These are phyloP conservation scores for Acronicta leporina DNA, from an alignment of 2,888 invertebrate species.

Conservation along the genomic window DNA sequence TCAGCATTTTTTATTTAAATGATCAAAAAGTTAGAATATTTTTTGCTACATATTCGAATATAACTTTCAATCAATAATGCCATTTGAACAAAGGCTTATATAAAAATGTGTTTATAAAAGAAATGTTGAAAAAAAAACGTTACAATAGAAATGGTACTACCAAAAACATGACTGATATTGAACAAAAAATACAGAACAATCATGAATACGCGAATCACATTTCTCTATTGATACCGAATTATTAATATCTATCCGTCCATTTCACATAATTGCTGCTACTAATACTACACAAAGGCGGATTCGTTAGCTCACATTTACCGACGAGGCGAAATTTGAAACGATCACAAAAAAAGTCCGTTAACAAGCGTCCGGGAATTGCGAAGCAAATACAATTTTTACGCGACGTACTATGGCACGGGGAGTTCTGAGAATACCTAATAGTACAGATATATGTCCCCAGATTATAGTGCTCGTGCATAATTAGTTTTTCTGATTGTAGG, in stretches of 20 bases:
- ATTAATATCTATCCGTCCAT: slow-evolving; percentile 23
- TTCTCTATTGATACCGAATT: slow-evolving; percentile 1
- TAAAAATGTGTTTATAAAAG: background rate
- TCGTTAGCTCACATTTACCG: slow-evolving; percentile 52
- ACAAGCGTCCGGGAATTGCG: slow-evolving; percentile 56
- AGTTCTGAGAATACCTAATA: slow-evolving; percentile 3
- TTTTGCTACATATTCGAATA: too few relatives aligned
- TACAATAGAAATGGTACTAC: background rate
- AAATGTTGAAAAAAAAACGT: background rate
- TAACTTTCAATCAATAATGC: too few relatives aligned
- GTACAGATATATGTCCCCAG: background rate
- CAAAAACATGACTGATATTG: slow-evolving; percentile 6
- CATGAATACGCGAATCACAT: slow-evolving; percentile 11
- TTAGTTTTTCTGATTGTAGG: background rate
- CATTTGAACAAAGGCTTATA: too few relatives aligned
- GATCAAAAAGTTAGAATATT: too few relatives aligned
- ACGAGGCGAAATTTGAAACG: slow-evolving; percentile 52
- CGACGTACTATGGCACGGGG: slow-evolving; percentile 14
- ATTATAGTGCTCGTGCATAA: background rate
- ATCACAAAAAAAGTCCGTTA: slow-evolving; percentile 55
- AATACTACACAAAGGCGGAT: slow-evolving; percentile 48
- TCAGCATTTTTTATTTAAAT: too few relatives aligned
- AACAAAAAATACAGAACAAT: slow-evolving; percentile 10
- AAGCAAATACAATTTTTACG: slow-evolving; percentile 49
- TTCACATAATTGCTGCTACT: slow-evolving; percentile 39